Evolutionary conservation across 2,113 vertebrate genomes (phyloP), one percentile per base, ranked within the genome.

Genomic region (Anseranas semipalmata): DNA sequence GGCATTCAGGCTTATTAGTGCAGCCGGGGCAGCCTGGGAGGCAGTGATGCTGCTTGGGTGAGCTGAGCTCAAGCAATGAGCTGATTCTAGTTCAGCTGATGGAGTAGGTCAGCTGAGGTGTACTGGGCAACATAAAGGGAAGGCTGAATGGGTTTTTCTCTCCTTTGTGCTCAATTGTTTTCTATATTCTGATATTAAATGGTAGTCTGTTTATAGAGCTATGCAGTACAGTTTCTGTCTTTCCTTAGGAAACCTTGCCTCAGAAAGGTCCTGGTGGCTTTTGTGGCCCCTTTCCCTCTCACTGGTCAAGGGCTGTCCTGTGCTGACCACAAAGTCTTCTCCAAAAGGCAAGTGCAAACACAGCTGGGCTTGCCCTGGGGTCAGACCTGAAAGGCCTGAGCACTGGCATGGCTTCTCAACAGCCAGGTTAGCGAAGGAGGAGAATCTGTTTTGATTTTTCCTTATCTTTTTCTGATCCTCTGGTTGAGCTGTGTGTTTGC

Each of bases 121-220:
- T 5, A 3, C 4, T 0, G 2, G 8, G 15, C 17, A 11, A 6
- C 4, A 5, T 6, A 32, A 3, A 28, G 6, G 30, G 2, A 32
- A 63, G 24, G 3, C 33, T 35, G 15, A 15, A 12, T 1, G 8
- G 12, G 15, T 3, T 1, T 37, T 62, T 35, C 19, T 12, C 3
- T 27, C 9, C 1, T 21, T 53, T 28, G 1, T 5, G 2, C 19
- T 48, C 3, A 1, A 6, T 5, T 22, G 22, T 39, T 48, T 0
- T 10, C 4, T 59, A 2, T 25, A 1, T 1, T 1, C 12, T 46
- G 4, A 3, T 33, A 8, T 1, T 46, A 52, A 71, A 5, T 2
- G 1, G 0, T 14, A 43, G 6, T 9, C 16, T 14, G 1, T 46
- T 77, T 52, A 28, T 15, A 46, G 59, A 53, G 17, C 11, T 62